Percentiles rank a stretch among this genome's conserved stretches.
phyloP scores from a whole-genome alignment of 1,140 invertebrate genomes.

The Sogatella furcifera region DNA sequence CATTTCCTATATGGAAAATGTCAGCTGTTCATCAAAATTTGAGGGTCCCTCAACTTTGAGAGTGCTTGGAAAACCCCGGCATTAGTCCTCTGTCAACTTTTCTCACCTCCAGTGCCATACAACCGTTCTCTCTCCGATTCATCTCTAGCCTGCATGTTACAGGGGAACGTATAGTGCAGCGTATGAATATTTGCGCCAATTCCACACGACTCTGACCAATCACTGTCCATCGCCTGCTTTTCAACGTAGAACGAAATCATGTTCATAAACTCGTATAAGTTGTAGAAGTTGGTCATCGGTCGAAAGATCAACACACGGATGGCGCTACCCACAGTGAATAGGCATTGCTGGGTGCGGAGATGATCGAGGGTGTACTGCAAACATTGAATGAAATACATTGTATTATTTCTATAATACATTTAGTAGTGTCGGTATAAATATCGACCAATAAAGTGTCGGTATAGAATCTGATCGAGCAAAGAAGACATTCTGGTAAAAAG shows the following conservation, averaged over 20 bases:
- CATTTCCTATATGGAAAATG: no score
- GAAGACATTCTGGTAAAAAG: no score
- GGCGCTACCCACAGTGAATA: constrained; percentile 54
- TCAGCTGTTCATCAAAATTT: no score
- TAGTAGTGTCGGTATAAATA: no score
- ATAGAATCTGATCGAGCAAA: no score
- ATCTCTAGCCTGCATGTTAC: constrained; percentile 50
- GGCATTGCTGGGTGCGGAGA: constrained; percentile 56
- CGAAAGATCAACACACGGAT: constrained; percentile 56
- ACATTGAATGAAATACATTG: no score
- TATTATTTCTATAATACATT: no score
- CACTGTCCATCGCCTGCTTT: constrained; percentile 30
- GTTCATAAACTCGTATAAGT: constrained; percentile 76
- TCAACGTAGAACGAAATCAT: constrained; percentile 64
- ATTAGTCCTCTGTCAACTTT: no score
- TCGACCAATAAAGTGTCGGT: no score
- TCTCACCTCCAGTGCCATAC: constrained; percentile 61
- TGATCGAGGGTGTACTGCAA: constrained; percentile 61
- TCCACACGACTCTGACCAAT: constrained; percentile 29
- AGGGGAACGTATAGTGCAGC: constrained; percentile 68
- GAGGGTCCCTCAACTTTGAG: no score
- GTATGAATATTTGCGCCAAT: constrained; percentile 46
- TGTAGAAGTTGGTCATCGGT: constrained; percentile 70
- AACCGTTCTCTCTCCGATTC: constrained; percentile 45
- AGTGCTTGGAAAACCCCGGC: no score